A percentile compares a stretch with the other conserved stretches of the same genome.
These are phyloP conservation scores for Paguma larvata DNA, from an alignment of 2,797 vertebrate genomes.

Conservation along the genomic window DNA sequence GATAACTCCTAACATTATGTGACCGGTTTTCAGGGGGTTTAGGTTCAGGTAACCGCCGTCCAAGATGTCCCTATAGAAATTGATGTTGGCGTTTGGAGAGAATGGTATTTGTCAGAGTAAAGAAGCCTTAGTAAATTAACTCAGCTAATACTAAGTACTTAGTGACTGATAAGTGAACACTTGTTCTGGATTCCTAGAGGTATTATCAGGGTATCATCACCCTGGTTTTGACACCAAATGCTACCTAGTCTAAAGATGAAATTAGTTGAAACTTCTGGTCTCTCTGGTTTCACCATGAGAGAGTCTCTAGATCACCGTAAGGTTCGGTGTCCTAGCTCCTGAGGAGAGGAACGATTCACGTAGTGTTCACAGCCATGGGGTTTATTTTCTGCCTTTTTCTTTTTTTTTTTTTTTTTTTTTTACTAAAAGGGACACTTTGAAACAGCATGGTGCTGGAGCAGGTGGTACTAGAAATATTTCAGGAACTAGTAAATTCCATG, in stretches of 20 bases:
- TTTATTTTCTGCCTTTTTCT: background rate
- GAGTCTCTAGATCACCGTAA: background rate
- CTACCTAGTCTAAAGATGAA: background rate
- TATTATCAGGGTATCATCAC: background rate
- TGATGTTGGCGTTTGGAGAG: background rate
- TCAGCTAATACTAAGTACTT: background rate
- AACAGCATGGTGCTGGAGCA: conserved; percentile 96
- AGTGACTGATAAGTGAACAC: background rate
- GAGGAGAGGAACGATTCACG: background rate
- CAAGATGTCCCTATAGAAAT: background rate
- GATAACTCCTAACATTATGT: no score
- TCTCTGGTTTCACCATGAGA: background rate
- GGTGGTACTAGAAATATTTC: conserved; percentile 99
- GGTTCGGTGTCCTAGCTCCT: background rate
- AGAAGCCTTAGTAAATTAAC: background rate
- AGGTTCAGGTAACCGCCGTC: background rate
- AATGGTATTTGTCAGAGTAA: background rate
- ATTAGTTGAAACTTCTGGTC: background rate
- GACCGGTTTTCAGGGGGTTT: background rate
- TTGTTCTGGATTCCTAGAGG: background rate
- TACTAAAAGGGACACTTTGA: conserved; percentile 92
- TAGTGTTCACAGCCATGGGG: background rate
- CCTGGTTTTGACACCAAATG: background rate
- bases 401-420: background rate
- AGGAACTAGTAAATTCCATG: conserved; percentile 98